Base-by-base conservation (phyloP, 1,140 invertebrate genomes). In the Scaptomyza montana region DNA sequence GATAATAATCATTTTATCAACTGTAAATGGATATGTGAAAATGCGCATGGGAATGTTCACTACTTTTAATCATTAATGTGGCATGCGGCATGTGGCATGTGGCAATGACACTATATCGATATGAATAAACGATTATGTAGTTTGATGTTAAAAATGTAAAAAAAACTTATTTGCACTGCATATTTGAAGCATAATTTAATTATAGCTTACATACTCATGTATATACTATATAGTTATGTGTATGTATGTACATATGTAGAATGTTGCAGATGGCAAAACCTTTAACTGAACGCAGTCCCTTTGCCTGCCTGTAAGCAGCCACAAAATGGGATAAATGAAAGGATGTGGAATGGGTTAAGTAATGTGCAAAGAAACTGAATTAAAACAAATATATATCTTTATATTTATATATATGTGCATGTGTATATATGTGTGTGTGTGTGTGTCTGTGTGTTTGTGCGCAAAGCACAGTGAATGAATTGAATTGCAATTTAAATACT, bases 401-500 rank as follows among this genome's bases (percentile, higher is more conserved):
- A 5, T 41, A 2, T 41, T 0, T 12, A 3, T n/a, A 4, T n/a
- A 10, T 12, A 4, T n/a, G n/a, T n/a, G n/a, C n/a, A n/a, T n/a
- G n/a, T 41, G 2, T 45, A 5, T 16, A 28, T 57, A 21, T 47
- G 19, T 56, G 53, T 47, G 63, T 36, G 33, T 36, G 8, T 30
- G 30, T 30, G 5, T 30, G 62, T 51, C 46, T 36, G 62, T 19
- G 30, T 16, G 30, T 25, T 2, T 25, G 21, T 25, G 21, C 3
- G 30, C 63, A n/a, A 49, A 39, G 53, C 65, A 74, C 57, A 70
- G 65, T 57, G 72, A 78, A 76, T 62, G 80, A 80, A 85, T 85
- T 77, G 75, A 85, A 85, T 77, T 77, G 74, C 77, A 77, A 80
- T 85, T 85, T 74, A 85, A 80, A 85, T 80, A 80, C 33, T 36